Conservation (phyloP, 2,888 invertebrate genomes). For the Ernsta delagoae region DNA sequence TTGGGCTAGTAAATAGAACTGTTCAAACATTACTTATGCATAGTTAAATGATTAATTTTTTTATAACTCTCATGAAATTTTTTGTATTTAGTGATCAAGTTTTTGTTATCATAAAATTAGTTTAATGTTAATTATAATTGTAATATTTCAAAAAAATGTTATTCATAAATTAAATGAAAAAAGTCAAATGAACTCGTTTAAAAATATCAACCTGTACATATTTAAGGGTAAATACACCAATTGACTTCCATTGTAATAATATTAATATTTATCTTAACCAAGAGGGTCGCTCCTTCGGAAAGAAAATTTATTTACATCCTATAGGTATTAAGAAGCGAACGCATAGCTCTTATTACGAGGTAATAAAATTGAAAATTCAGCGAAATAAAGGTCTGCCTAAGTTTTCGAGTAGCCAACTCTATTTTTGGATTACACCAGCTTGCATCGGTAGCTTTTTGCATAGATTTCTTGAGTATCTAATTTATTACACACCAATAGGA, state of each 20-base stretch:
- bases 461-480: conserved; percentile 10
- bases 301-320: conserved; percentile 7
- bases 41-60: too few species aligned
- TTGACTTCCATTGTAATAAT: conserved; percentile 28
- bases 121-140: too few species aligned
- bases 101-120: too few species aligned
- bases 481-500: conserved; percentile 1
- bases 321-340: not conserved
- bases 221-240: conserved; percentile 15
- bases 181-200: too few species aligned
- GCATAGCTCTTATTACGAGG: not conserved
- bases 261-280: conserved; percentile 21
- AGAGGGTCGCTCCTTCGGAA: not conserved
- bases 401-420: too few species aligned
- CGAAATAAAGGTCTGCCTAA: too few species aligned
- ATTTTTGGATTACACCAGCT: conserved; percentile 14
- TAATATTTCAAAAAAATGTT: too few species aligned
- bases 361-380: not conserved
- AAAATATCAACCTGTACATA: conserved; percentile 18
- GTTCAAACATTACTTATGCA: too few species aligned
- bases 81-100: too few species aligned
- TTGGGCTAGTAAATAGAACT: too few species aligned
- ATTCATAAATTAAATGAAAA: too few species aligned
- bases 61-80: too few species aligned
- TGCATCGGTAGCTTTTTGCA: conserved; percentile 21